Evolutionary conservation across 2,888 invertebrate genomes (phyloP).

Genomic region (Anodontia alba): DNA sequence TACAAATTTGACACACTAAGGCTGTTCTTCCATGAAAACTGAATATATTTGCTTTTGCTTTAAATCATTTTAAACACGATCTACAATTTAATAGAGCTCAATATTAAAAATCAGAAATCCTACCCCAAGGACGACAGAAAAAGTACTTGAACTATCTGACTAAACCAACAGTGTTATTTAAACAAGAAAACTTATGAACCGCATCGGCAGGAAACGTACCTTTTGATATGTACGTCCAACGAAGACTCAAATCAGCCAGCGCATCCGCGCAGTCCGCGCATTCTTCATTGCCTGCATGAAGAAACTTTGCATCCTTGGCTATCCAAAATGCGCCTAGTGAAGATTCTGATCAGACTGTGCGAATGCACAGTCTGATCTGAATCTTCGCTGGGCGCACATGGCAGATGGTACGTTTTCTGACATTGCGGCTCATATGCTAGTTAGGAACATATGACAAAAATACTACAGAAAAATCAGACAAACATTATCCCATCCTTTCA

Average conservation of each 20-base stretch:
- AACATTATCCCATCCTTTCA: slow-evolving; percentile 3
- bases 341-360: too few species aligned
- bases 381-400: too few species aligned
- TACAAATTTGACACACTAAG: slow-evolving; percentile 9
- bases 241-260: too few species aligned
- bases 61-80: slow-evolving; percentile 8
- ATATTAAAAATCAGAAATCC: slow-evolving; percentile 4
- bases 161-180: slow-evolving; percentile 8
- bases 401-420: too few species aligned
- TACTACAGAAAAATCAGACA: background rate
- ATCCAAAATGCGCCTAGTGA: too few species aligned
- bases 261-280: too few species aligned
- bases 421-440: too few species aligned
- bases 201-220: too few species aligned
- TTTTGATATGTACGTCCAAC: too few species aligned
- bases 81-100: slow-evolving; percentile 2
- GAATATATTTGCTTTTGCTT: slow-evolving; percentile 8
- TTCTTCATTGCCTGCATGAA: too few species aligned
- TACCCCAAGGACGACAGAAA: background rate
- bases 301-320: too few species aligned
- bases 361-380: too few species aligned
- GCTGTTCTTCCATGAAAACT: background rate
- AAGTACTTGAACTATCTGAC: background rate
- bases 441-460: background rate
- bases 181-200: background rate